Evolutionary conservation across 2,113 vertebrate genomes (phyloP).

Genomic region (Gopherus flavomarginatus): DNA sequence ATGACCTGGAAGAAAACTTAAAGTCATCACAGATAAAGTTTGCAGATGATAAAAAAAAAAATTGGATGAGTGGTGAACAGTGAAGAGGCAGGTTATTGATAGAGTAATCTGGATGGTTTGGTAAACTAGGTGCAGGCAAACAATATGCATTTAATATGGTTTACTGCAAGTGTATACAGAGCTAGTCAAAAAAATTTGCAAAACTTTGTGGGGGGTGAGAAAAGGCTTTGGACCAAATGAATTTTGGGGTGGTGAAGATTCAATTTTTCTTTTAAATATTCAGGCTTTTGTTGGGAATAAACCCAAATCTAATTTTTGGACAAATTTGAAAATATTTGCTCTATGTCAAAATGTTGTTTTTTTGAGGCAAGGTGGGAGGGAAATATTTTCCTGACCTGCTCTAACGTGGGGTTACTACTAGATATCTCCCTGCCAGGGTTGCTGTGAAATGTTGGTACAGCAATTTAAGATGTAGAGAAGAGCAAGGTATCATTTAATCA

Average conservation of each 20-base stretch:
- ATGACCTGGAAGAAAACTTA: too few relatives aligned
- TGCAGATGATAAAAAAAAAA: not conserved
- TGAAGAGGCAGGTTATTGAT: not conserved
- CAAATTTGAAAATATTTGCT: rapidly evolving
- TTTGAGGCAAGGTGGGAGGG: not conserved
- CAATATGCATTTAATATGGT: not conserved
- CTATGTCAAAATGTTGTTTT: not conserved
- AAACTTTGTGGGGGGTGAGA: not conserved
- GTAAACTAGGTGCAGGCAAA: not conserved
- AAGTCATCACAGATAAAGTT: not conserved
- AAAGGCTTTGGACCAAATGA: not conserved
- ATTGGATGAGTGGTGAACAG: not conserved
- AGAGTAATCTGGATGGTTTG: not conserved
- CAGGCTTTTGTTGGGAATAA: not conserved
- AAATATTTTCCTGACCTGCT: rapidly evolving
- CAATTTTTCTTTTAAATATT: not conserved
- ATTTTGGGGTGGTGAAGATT: not conserved
- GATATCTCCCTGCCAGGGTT: not conserved
- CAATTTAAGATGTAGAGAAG: not conserved
- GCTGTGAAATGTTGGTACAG: not conserved
- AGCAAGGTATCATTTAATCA: not conserved
- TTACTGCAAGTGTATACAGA: not conserved
- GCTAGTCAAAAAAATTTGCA: not conserved
- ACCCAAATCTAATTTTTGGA: not conserved
- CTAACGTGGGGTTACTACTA: rapidly evolving